These are phyloP conservation scores for Gymnarchus niloticus DNA, from an alignment of 2,113 vertebrate genomes.

Conservation along the genomic window DNA sequence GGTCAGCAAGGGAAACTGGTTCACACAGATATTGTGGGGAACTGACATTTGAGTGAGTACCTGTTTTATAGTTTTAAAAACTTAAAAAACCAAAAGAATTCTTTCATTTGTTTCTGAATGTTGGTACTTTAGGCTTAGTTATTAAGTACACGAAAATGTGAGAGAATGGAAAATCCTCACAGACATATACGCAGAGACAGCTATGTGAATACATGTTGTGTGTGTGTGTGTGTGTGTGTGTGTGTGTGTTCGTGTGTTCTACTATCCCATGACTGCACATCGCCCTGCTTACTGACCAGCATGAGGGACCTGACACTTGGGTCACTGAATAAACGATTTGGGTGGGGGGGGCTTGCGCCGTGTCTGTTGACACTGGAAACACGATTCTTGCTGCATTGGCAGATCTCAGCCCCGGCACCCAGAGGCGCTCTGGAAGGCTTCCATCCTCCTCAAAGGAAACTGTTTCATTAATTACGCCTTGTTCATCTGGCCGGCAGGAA, in stretches of 20 bases:
- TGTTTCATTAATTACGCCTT: slow-evolving; percentile 14
- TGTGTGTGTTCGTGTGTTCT: neutral
- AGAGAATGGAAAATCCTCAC: neutral
- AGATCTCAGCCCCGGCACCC: slow-evolving; percentile 25
- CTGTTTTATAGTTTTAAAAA: neutral
- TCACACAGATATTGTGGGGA: neutral
- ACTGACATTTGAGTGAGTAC: neutral
- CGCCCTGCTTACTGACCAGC: neutral
- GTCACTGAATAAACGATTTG: neutral
- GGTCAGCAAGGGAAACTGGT: neutral
- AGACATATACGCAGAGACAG: neutral
- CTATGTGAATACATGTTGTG: neutral
- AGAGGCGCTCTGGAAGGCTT: neutral
- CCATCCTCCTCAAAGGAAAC: slow-evolving; percentile 7
- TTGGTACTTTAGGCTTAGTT: neutral
- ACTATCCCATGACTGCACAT: neutral
- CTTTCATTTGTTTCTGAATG: neutral
- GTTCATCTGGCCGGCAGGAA: slow-evolving; percentile 18
- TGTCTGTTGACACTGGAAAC: slow-evolving; percentile 29
- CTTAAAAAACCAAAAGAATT: neutral
- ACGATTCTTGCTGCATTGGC: slow-evolving; percentile 27
- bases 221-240: neutral
- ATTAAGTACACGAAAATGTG: neutral
- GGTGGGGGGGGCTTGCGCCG: neutral
- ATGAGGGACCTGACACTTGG: neutral